A percentile compares a stretch with the other conserved stretches of the same genome.
These are phyloP conservation scores for Arvicanthis niloticus DNA, from an alignment of 2,113 vertebrate species.

Conservation along the genomic window DNA sequence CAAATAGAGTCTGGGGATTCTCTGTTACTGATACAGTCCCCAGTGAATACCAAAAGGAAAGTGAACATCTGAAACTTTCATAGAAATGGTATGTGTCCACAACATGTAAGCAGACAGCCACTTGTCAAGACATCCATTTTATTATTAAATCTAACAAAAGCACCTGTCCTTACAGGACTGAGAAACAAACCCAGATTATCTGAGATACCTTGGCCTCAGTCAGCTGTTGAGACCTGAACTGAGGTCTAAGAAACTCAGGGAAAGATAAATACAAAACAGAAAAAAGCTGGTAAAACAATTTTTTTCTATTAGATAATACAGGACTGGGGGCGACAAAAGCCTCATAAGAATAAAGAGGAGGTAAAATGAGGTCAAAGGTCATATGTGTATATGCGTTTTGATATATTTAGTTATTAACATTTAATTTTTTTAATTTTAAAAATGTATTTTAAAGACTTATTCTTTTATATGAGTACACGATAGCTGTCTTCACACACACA, in stretches of 20 bases:
- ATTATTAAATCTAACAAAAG: not conserved
- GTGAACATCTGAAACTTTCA: not conserved
- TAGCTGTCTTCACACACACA: too few species aligned
- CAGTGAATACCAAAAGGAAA: not conserved
- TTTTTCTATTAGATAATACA: not conserved
- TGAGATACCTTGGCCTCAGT: not conserved
- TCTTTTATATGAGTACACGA: too few species aligned
- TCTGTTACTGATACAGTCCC: not conserved
- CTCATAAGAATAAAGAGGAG: not conserved
- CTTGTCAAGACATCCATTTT: not conserved
- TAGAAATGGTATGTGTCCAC: not conserved
- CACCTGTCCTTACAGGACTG: not conserved
- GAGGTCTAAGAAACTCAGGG: accelerated
- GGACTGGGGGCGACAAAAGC: not conserved
- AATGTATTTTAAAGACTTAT: not conserved
- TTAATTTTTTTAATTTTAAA: not conserved
- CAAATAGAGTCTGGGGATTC: not conserved
- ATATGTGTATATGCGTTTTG: not conserved
- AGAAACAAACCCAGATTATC: not conserved
- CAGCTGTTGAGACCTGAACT: not conserved
- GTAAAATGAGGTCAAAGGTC: not conserved
- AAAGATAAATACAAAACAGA: not conserved
- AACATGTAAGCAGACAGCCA: not conserved
- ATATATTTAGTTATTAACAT: not conserved
- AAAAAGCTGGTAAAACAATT: not conserved